A percentile compares a stretch with the other conserved stretches of the same genome.
Evolutionary conservation across 1,140 invertebrate genomes (phyloP).

Genomic region (Neodiprion fabricii): DNA sequence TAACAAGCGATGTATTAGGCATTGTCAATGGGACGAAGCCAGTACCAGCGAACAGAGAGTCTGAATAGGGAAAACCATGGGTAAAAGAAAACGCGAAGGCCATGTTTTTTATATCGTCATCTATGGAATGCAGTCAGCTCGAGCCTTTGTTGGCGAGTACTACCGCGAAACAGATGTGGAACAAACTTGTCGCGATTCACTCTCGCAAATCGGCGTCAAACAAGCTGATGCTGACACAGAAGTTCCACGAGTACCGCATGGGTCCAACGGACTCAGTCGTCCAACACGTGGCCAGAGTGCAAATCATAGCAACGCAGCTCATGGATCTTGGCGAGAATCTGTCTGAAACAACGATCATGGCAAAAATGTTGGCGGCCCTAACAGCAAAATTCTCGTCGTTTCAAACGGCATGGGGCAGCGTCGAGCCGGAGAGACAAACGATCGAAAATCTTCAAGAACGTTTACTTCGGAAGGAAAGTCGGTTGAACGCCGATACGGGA

Average conservation of each 20-base stretch:
- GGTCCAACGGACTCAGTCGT: neutral
- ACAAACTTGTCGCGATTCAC: constrained; percentile 16
- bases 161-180: constrained; percentile 24
- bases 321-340: constrained; percentile 16
- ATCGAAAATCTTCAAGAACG: constrained; percentile 11
- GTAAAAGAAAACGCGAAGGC: constrained; percentile 23
- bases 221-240: constrained; percentile 18
- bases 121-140: constrained; percentile 19
- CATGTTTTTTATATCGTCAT: neutral
- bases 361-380: neutral
- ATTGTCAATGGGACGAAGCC: constrained; percentile 18
- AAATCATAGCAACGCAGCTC: constrained; percentile 19
- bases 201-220: constrained; percentile 16
- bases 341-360: constrained; percentile 16
- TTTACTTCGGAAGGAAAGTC: constrained; percentile 11
- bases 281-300: constrained; percentile 11
- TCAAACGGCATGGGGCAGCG: constrained; percentile 6
- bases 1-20: constrained; percentile 15
- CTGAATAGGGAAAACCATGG: constrained; percentile 9
- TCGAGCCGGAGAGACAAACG: constrained; percentile 12
- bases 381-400: constrained; percentile 1
- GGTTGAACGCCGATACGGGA: constrained; percentile 5
- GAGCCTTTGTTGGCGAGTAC: constrained; percentile 13
- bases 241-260: constrained; percentile 15
- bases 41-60: neutral